Conservation (phyloP, 2,888 invertebrate species). For the Galerucella pusilla region DNA sequence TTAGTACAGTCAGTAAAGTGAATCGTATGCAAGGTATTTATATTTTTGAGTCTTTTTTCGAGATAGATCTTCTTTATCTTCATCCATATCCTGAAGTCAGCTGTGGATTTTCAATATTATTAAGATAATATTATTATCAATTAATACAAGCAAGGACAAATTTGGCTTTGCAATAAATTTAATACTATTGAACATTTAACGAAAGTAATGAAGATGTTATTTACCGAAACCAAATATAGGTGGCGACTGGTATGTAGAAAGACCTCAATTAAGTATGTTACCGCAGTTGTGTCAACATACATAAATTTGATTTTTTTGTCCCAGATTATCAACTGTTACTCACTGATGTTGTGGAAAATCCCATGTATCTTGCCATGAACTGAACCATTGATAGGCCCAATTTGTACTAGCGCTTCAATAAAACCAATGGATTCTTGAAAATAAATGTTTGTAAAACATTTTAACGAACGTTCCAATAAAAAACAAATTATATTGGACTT, state of each 20-base stretch:
- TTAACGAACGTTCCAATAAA: neutral
- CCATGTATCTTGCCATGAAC: conserved; percentile 4
- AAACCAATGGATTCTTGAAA: neutral
- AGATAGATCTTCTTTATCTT: too few relatives aligned
- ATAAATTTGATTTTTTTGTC: conserved; percentile 17
- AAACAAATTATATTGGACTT: neutral
- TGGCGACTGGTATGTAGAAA: neutral
- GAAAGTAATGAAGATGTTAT: neutral
- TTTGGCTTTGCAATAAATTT: neutral
- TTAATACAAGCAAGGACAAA: too few relatives aligned
- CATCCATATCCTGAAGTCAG: too few relatives aligned
- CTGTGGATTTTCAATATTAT: too few relatives aligned
- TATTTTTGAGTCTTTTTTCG: neutral
- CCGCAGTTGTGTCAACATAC: conserved; percentile 8
- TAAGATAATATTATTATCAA: too few relatives aligned
- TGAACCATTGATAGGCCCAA: neutral
- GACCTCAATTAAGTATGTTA: conserved; percentile 1
- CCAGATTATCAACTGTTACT: conserved; percentile 8
- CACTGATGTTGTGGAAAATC: conserved; percentile 5
- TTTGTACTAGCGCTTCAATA: neutral
- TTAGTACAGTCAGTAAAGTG: neutral
- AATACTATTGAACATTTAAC: neutral
- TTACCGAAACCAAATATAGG: neutral
- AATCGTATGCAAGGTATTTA: neutral
- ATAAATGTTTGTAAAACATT: conserved; percentile 5